Conservation (phyloP, 2,797 vertebrate genomes). For the Bovichtus diacanthus region DNA sequence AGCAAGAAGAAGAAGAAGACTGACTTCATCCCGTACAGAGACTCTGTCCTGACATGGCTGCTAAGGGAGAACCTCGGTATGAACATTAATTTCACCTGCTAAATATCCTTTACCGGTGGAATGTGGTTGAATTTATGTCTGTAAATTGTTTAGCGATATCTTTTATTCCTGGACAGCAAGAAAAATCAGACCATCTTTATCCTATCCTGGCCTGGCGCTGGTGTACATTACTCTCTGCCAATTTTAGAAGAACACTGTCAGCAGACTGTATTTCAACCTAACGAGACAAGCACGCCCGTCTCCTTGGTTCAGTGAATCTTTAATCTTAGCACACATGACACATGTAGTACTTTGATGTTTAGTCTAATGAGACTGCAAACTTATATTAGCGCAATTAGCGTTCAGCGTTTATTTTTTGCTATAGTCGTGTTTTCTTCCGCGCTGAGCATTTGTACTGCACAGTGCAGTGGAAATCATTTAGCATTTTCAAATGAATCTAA, state of each 20-base stretch:
- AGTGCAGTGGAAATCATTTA: not conserved
- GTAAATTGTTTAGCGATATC: constrained; percentile 20
- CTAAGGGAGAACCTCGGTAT: constrained; percentile 97
- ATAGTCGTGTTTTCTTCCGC: not conserved
- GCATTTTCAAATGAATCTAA: not conserved
- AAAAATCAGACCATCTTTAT: constrained; percentile 27
- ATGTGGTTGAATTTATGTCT: constrained; percentile 8
- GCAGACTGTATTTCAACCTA: constrained; percentile 68
- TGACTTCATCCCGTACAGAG: constrained; percentile 98
- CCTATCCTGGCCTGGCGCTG: constrained; percentile 21
- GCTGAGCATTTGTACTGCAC: not conserved
- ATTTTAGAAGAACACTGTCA: constrained; percentile 66
- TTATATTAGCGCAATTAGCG: constrained; percentile 15
- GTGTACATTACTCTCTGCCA: constrained; percentile 49
- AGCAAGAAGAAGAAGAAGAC: constrained; percentile 99
- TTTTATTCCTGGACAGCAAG: constrained; percentile 4
- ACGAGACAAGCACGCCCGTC: constrained; percentile 48
- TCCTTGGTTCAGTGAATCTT: constrained; percentile 24
- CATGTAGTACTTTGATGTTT: constrained; percentile 2
- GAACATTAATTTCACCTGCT: constrained; percentile 31
- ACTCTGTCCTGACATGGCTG: constrained; percentile 98
- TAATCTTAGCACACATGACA: constrained; percentile 13
- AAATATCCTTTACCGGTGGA: not conserved
- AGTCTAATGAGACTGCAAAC: constrained; percentile 14
- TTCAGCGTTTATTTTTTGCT: not conserved